Base-by-base conservation (phyloP, 2,888 invertebrate species). In the Petrophora chlorosata region DNA sequence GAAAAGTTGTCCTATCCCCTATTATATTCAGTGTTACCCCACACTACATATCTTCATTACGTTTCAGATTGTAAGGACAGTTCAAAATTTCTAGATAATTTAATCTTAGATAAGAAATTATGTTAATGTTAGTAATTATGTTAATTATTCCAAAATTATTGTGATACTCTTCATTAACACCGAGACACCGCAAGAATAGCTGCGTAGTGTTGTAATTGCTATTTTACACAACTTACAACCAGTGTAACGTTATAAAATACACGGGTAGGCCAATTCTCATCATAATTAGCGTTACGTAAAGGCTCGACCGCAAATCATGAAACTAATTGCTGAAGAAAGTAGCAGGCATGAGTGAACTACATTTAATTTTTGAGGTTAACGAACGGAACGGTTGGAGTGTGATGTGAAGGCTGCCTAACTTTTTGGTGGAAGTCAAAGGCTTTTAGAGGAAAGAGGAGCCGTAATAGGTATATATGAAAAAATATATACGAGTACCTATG, bases 311-410 rank as follows among this genome's bases (percentile, higher is more conserved):
- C 53, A 56, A 57, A 65, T 65, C 49, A 61, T 58, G 55, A 56
- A 59, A 67, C 72, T 70, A 74, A 70, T 56, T 59, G 52, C 63
- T 59, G 65, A 70, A 74, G 71, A 63, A 61, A 67, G 68, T 56
- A 53, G 54, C 42, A 53, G 49, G 51, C 19, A 46, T 32, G 49
- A 51, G 51, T 38, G 50, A 32, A 33, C 39, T 16, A 50, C 40
- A 45, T 50, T 63, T 61, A 44, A 50, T 54, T 56, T 56, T 45
- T 28, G 56, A 62, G 70, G 71, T 73, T 65, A 71, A 74, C 62
- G 75, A 73, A 70, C 73, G 70, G 69, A 63, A 62, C 57, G 58
- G 54, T 34, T 36, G 9, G 13, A 17, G 40, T 30, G 19, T 23
- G 32, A 48, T 56, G 52, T 59, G 57, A 55, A 59, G 26, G 14